phyloP scores from a whole-genome alignment of 1,140 invertebrate genomes.

The Pristionchus pacificus region DNA sequence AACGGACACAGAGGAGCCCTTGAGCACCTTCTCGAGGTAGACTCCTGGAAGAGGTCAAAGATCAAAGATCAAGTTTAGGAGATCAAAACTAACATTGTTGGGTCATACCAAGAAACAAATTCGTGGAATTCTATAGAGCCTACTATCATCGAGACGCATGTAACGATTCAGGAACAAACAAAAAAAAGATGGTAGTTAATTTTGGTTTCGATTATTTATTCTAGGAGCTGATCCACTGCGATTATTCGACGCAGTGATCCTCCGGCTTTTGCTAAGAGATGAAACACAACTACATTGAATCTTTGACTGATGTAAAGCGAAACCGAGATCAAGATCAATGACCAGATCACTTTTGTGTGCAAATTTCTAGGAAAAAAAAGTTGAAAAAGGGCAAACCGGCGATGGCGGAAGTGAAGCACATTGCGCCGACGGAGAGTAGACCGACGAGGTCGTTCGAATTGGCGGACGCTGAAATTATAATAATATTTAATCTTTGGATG shows the following conservation, averaged over 20 bases:
- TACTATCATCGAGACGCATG: too few species aligned
- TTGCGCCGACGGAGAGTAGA: conserved; percentile 41
- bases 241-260: too few species aligned
- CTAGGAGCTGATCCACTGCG: too few species aligned
- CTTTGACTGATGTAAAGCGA: too few species aligned
- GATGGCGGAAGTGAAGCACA: conserved; percentile 57
- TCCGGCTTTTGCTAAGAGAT: conserved; percentile 2
- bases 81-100: neutral
- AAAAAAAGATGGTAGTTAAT: too few species aligned
- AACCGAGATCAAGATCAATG: too few species aligned
- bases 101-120: conserved; percentile 14
- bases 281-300: too few species aligned
- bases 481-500: neutral
- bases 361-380: conserved; percentile 2
- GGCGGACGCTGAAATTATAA: neutral
- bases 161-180: too few species aligned
- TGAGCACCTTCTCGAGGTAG: conserved; percentile 52
- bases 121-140: conserved; percentile 12
- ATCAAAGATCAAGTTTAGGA: neutral
- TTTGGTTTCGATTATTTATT: too few species aligned
- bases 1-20: conserved; percentile 37
- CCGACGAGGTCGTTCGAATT: conserved; percentile 31
- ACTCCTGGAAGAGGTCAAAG: conserved; percentile 40
- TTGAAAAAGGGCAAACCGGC: conserved; percentile 36
- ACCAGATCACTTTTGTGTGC: neutral